Evolutionary conservation across 1,140 invertebrate genomes (phyloP), one percentile per base, ranked within the genome.

Genomic region (Sminthurinus signatus): DNA sequence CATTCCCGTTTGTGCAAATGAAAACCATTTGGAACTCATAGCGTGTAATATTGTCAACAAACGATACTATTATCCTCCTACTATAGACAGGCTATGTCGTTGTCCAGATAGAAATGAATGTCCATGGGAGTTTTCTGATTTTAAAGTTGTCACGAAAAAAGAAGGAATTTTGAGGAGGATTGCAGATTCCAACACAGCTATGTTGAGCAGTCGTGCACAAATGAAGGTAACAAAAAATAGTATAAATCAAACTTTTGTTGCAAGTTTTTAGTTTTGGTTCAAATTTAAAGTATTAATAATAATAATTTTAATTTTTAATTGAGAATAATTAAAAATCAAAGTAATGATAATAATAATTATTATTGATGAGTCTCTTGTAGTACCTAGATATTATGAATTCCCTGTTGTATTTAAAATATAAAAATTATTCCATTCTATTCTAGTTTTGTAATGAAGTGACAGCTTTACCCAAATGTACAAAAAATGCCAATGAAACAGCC

Each of bases 91-190:
- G 67, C 69, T 81, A n/a, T 84, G 82, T 62, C 75, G 78, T 19
- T 84, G 82, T 72, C 72, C 79, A 2, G 76, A 79, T 56, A 74
- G 78, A 17, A 73, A 72, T n/a, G 80, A 83, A 66, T 84, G 82
- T 71, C 78, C 81, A 0, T 75, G 75, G 69, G 68, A 76, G 21
- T 81, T 76, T 77, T 73, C 70, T 5, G 50, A 62, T 15, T 54
- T 29, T 28, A 54, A 43, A 32, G 8, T 55, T 8, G 32, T 21
- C 25, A 39, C 15, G 50, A 54, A 19, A 29, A 62, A 28, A 27
- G 36, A 44, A 21, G 32, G 46, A 39, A 39, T 36, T 27, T 63
- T 46, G 23, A 31, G n/a, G 23, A 56, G 50, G 15, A 72, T 67
- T 5, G 23, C 62, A 23, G 73, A 76, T 44, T 75, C 76, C 66